A percentile compares a stretch with the other conserved stretches of the same genome.
Conservation (phyloP, 1,140 invertebrate genomes). For the Drosophila obscura region DNA sequence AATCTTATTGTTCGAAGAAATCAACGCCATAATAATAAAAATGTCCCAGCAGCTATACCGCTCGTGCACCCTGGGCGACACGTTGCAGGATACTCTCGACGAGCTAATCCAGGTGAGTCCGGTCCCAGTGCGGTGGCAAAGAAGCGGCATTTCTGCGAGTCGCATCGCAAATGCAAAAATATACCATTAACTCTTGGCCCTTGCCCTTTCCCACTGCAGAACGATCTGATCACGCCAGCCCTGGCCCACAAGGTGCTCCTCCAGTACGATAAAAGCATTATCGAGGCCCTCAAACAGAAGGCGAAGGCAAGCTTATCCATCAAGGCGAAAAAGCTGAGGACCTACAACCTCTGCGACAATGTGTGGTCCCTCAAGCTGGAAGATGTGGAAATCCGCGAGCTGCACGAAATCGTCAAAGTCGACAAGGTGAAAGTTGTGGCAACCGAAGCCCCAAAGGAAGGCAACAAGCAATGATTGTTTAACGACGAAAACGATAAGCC, state of each 20-base stretch:
- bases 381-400: slow-evolving; percentile 98
- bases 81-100: slow-evolving; percentile 97
- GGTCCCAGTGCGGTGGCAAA: too few relatives aligned
- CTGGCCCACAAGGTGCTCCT: slow-evolving; percentile 96
- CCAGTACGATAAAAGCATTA: slow-evolving; percentile 99
- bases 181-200: neutral
- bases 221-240: slow-evolving; percentile 96
- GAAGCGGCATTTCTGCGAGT: neutral
- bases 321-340: slow-evolving; percentile 98
- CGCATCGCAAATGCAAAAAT: slow-evolving; percentile 32
- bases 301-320: slow-evolving; percentile 97
- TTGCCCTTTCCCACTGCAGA: slow-evolving; percentile 87
- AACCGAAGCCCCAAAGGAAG: slow-evolving; percentile 86
- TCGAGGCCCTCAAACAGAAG: slow-evolving; percentile 94
- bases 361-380: slow-evolving; percentile 99
- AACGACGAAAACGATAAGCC: too few relatives aligned
- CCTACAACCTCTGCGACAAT: slow-evolving; percentile 99
- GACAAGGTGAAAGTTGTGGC: slow-evolving; percentile 99
- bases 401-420: slow-evolving; percentile 95
- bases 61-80: slow-evolving; percentile 98
- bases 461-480: too few relatives aligned
- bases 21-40: neutral
- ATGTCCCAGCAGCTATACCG: slow-evolving; percentile 97
- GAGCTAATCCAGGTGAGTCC: slow-evolving; percentile 92
- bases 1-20: neutral